Conservation (phyloP, 1,140 invertebrate species). For the Drosophila ercepeae region DNA sequence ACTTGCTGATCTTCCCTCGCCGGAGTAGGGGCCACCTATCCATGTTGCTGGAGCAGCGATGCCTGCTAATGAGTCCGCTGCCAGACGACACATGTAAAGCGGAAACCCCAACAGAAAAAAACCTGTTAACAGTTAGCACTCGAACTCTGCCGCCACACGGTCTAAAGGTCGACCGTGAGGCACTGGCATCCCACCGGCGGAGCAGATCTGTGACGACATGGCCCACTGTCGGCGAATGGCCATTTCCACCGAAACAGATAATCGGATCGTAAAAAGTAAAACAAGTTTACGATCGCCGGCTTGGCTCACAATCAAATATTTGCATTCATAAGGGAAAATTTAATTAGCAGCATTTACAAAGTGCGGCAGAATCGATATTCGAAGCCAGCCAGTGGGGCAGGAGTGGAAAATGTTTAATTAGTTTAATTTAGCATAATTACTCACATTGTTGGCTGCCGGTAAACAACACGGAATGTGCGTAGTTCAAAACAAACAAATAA, state of each 20-base stretch:
- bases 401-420: slow-evolving; percentile 62
- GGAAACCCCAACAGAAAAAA: slow-evolving; percentile 46
- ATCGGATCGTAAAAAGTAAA: slow-evolving; percentile 46
- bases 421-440: slow-evolving; percentile 79
- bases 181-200: slow-evolving; percentile 33
- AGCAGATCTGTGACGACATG: slow-evolving; percentile 23
- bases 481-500: slow-evolving; percentile 47
- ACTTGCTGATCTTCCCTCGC: slow-evolving; percentile 11
- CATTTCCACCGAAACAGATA: slow-evolving; percentile 8
- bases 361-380: slow-evolving; percentile 30
- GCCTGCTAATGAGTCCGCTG: slow-evolving; percentile 40
- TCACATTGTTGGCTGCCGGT: slow-evolving; percentile 50
- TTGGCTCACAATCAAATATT: slow-evolving; percentile 59
- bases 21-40: slow-evolving; percentile 1
- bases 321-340: slow-evolving; percentile 66
- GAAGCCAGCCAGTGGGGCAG: slow-evolving; percentile 1
- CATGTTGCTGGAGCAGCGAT: slow-evolving; percentile 34
- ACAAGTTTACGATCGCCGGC: slow-evolving; percentile 62
- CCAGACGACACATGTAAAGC: slow-evolving; percentile 34
- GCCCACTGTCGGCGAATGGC: not conserved
- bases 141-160: slow-evolving; percentile 20
- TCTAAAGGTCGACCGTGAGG: slow-evolving; percentile 59
- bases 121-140: slow-evolving; percentile 59
- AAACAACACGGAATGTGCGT: slow-evolving; percentile 42
- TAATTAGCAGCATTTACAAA: slow-evolving; percentile 64